These are phyloP conservation scores for Panagrolaimus sp. DNA, from an alignment of 1,140 invertebrate species.

Conservation along the genomic window DNA sequence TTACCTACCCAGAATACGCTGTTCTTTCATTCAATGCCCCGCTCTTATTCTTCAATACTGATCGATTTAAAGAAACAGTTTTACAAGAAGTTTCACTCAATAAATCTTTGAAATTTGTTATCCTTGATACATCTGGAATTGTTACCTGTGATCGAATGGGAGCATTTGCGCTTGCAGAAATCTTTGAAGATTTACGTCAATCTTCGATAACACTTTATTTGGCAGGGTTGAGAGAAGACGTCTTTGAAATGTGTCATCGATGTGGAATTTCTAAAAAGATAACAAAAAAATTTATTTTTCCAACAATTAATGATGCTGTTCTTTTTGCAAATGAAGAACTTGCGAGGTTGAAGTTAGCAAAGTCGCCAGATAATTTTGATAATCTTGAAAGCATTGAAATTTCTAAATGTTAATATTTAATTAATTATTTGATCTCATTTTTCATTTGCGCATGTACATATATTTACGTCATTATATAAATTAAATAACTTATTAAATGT, in stretches of 20 bases:
- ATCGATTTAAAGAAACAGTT: not conserved
- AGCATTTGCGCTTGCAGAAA: not conserved
- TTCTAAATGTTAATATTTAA: too few relatives aligned
- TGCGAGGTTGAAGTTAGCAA: too few relatives aligned
- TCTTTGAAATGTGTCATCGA: not conserved
- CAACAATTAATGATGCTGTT: not conserved
- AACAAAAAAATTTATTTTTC: not conserved
- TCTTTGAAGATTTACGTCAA: slow-evolving; percentile 5
- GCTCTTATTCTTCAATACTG: not conserved
- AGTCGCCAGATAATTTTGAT: too few relatives aligned
- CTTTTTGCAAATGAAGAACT: not conserved
- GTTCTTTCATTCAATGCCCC: not conserved
- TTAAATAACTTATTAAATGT: too few relatives aligned
- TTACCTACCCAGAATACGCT: not conserved
- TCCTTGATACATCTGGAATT: not conserved
- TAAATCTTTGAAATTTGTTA: not conserved
- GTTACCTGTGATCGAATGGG: not conserved
- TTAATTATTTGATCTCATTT: too few relatives aligned
- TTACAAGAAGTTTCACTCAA: not conserved
- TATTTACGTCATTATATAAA: too few relatives aligned
- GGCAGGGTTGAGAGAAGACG: not conserved
- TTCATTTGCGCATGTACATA: too few relatives aligned
- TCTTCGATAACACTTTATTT: not conserved
- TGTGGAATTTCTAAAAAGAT: not conserved
- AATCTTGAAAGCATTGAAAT: too few relatives aligned